Evolutionary conservation across 1,140 invertebrate genomes (phyloP).

Genomic region (honey bee (Apis mellifera)): Amel_HAv3.1 CM009937.2:13525001-13525500

Average conservation of each 20-base stretch:
- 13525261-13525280: not conserved
- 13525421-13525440: not conserved
- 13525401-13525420: not conserved
- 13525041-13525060: not conserved
- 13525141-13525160: not conserved
- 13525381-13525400: not conserved
- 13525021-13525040: not conserved
- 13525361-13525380: not conserved
- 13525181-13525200: not conserved
- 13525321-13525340: not conserved
- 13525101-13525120: too few relatives aligned
- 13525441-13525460: not conserved
- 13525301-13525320: not conserved
- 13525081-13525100: too few relatives aligned
- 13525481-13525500: slow-evolving; percentile 1
- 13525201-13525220: not conserved
- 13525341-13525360: not conserved
- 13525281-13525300: not conserved
- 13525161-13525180: not conserved
- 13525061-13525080: not conserved
- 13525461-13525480: slow-evolving; percentile 2
- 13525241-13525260: not conserved
- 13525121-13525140: not conserved
- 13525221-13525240: not conserved
- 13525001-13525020: slow-evolving; percentile 27